Evolutionary conservation across 2,888 invertebrate species (phyloP).

Genomic region (Rhagonycha lutea): DNA sequence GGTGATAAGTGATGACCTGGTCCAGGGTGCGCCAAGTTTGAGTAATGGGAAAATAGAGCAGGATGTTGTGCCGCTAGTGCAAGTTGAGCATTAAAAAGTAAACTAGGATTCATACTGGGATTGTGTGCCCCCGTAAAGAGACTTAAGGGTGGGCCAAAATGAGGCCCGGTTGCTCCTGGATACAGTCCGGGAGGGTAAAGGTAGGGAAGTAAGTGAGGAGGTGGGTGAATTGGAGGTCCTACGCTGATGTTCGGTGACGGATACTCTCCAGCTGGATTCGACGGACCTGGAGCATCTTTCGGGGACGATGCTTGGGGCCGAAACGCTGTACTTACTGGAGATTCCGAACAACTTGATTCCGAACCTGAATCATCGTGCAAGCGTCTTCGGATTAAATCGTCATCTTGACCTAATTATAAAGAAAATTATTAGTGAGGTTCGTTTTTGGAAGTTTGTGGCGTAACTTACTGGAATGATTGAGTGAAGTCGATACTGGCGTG

Average conservation of each 20-base stretch:
- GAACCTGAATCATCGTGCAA: slow-evolving; percentile 70
- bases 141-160: slow-evolving; percentile 72
- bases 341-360: slow-evolving; percentile 74
- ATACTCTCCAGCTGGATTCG: slow-evolving; percentile 62
- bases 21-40: slow-evolving; percentile 66
- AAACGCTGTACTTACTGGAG: slow-evolving; percentile 55
- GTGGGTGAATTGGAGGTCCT: slow-evolving; percentile 91
- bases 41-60: slow-evolving; percentile 72
- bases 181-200: slow-evolving; percentile 91
- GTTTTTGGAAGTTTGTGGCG: slow-evolving; percentile 36
- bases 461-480: slow-evolving; percentile 47
- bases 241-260: slow-evolving; percentile 93
- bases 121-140: slow-evolving; percentile 62
- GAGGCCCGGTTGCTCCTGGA: slow-evolving; percentile 66
- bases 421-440: slow-evolving; percentile 7
- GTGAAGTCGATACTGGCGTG: slow-evolving; percentile 45
- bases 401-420: slow-evolving; percentile 63
- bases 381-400: slow-evolving; percentile 57
- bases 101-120: slow-evolving; percentile 75
- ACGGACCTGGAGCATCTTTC: slow-evolving; percentile 53
- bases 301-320: slow-evolving; percentile 56
- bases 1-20: slow-evolving; percentile 61
- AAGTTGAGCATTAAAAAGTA: slow-evolving; percentile 87
- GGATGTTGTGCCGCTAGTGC: slow-evolving; percentile 88
- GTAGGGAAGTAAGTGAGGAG: slow-evolving; percentile 86